phyloP scores from a whole-genome alignment of 2,888 invertebrate species.

The Eudemis profundana region DNA sequence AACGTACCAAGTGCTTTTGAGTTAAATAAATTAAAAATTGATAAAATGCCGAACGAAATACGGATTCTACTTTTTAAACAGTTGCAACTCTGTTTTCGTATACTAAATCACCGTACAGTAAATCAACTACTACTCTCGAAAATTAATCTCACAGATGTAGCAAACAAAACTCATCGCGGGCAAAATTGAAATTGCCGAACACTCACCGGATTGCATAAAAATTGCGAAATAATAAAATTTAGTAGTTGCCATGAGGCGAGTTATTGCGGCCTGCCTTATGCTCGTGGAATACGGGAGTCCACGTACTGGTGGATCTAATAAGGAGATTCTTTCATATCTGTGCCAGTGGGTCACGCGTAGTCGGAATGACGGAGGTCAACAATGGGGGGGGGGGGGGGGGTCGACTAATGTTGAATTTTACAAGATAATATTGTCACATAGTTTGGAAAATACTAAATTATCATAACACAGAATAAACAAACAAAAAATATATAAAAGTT shows the following conservation, averaged over 20 bases:
- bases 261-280: constrained; percentile 30
- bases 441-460: background rate
- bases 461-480: too few relatives aligned
- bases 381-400: constrained; percentile 6
- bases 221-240: constrained; percentile 38
- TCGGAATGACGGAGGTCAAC: constrained; percentile 26
- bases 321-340: constrained; percentile 39
- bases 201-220: constrained; percentile 39
- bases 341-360: constrained; percentile 58
- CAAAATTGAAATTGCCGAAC: constrained; percentile 30
- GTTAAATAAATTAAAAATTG: background rate
- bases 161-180: constrained; percentile 12
- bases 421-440: background rate
- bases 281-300: constrained; percentile 21
- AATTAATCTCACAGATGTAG: constrained; percentile 23
- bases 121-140: constrained; percentile 23
- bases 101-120: constrained; percentile 1
- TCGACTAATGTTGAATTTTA: background rate
- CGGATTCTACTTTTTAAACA: background rate
- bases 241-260: constrained; percentile 16
- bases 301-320: constrained; percentile 34
- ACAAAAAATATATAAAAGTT: too few relatives aligned
- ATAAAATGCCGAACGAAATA: background rate
- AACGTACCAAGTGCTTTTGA: too few relatives aligned
- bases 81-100: background rate